Base-by-base conservation (phyloP, 2,113 vertebrate genomes). In the Megaceryle maxima region DNA sequence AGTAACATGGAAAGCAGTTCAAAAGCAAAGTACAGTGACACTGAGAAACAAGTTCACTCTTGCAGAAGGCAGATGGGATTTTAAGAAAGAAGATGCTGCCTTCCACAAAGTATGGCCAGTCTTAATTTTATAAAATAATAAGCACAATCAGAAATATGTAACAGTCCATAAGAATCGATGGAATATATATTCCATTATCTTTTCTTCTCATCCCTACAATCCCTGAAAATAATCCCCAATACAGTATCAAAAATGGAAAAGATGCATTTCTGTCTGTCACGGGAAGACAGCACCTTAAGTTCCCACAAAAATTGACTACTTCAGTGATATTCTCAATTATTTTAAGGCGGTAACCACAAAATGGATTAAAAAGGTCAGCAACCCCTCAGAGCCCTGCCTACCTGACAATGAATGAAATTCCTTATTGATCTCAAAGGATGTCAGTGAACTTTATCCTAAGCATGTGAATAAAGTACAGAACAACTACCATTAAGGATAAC, bases 231-330 rank as follows among this genome's bases (percentile, higher is more conserved):
- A 82, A 67, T 64, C 10, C 17, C 35, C 43, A 82, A 17, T 14
- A 51, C 15, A 62, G 14, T 11, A 76, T 13, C 7, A 17, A 77
- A 88, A 87, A 39, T 4, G 5, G 25, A 79, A 78, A 59, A 87
- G 76, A 20, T 83, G 44, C 35, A 70, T 60, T 67, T 48, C 10
- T 16, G 2, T 25, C 35, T 67, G 26, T 44, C 55, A 62, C 63
- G 53, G 44, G 33, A 75, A 44, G 21, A 82, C 15, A 24, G 50
- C 50, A 64, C n/a, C 1, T 1, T 14, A 70, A 37, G 21, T 29
- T 16, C 9, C 31, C 0, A 0, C 24, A 93, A 72, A 87, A 76
- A 63, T 6, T 0, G 0, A 66, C 15, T 57, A 41, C 18, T 50
- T 75, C n/a, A 50, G 14, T 55, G 24, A 28, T 37, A 46, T 29